A percentile compares a stretch with the other conserved stretches of the same genome.
Evolutionary conservation across 2,113 vertebrate species (phyloP).

Genomic region (Columba janthina): DNA sequence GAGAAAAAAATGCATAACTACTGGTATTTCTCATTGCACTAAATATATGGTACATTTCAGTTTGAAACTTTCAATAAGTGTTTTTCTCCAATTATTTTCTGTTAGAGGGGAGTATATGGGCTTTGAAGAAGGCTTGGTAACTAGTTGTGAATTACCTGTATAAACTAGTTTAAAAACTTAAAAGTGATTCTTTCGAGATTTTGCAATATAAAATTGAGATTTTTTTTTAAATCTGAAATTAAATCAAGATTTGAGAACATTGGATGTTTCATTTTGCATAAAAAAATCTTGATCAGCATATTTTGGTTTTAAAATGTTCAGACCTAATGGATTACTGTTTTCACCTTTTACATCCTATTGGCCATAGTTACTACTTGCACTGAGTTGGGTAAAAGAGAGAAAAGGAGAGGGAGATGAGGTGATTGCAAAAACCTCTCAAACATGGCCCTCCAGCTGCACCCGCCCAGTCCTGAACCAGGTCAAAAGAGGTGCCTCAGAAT

Average conservation of each 20-base stretch:
- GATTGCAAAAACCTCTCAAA: background rate
- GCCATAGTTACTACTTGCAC: background rate
- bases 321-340: background rate
- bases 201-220: background rate
- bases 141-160: background rate
- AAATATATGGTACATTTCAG: background rate
- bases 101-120: background rate
- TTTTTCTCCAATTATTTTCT: background rate
- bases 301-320: background rate
- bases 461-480: background rate
- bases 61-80: background rate
- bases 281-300: background rate
- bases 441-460: background rate
- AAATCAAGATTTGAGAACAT: background rate
- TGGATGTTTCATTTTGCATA: background rate
- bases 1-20: background rate
- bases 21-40: background rate
- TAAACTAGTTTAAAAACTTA: background rate
- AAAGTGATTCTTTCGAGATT: background rate
- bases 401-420: background rate
- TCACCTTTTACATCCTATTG: background rate
- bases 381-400: background rate
- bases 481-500: background rate
- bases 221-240: background rate
- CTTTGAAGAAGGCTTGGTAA: background rate